These are phyloP conservation scores for Lasioglossum leucozonium DNA, from an alignment of 2,888 invertebrate species.

Conservation along the genomic window DNA sequence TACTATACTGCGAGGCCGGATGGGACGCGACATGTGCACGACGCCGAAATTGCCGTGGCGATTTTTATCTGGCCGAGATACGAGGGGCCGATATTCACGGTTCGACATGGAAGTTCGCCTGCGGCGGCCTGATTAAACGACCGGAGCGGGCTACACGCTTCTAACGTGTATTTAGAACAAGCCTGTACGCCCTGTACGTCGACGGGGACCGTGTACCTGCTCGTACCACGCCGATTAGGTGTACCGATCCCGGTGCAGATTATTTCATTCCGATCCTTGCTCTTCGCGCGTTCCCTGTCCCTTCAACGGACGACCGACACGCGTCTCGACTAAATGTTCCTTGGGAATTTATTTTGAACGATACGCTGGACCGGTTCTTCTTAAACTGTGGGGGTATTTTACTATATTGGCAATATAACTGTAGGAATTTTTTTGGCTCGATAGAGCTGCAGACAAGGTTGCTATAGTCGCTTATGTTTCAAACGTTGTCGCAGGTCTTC, in stretches of 20 bases:
- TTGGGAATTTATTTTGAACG: background rate
- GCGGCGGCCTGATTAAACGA: constrained; percentile 76
- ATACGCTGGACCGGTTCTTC: background rate
- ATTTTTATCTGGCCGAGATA: constrained; percentile 81
- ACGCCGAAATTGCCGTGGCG: constrained; percentile 81
- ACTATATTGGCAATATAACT: background rate
- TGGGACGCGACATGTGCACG: constrained; percentile 83
- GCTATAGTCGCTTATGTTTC: background rate
- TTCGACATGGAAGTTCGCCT: constrained; percentile 78
- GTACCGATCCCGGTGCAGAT: constrained; percentile 5
- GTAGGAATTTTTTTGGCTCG: background rate
- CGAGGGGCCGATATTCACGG: constrained; percentile 81
- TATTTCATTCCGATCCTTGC: constrained; percentile 8
- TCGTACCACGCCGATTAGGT: constrained; percentile 69
- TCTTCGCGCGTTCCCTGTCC: constrained; percentile 11
- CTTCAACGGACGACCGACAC: background rate
- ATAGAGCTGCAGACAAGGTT: background rate
- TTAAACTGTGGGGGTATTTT: background rate
- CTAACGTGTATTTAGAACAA: constrained; percentile 73
- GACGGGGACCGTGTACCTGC: constrained; percentile 61
- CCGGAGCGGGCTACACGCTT: constrained; percentile 70
- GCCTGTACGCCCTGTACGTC: constrained; percentile 31
- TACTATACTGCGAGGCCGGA: constrained; percentile 62
- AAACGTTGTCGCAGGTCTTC: background rate
- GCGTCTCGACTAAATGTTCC: background rate